Base-by-base conservation (phyloP, 2,888 invertebrate species). In the Lasioglossum malachurum region DNA sequence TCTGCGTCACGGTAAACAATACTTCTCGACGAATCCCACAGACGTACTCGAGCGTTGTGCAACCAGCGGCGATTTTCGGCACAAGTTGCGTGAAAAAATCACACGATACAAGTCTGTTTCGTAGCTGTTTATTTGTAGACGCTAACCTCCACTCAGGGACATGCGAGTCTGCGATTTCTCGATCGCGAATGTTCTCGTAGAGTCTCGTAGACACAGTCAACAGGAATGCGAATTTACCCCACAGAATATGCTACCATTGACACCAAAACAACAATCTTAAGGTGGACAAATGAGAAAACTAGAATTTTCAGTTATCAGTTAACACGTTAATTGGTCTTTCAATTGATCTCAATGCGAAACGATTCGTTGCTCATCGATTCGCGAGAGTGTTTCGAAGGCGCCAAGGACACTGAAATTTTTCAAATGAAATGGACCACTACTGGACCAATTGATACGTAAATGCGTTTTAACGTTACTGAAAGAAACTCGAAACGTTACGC, bases 81-180 rank as follows among this genome's bases (percentile, higher is more conserved):
- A 76, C 75, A 41, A 46, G 46, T 74, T 14, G 64, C 35, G 35
- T 8, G 44, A 77, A 86, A n/a, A 64, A 14, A 69, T 12, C 0
- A 41, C 23, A 31, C 31, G 53, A 73, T 53, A 27, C 10, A n/a
- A 78, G 74, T 78, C 73, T 78, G 75, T 75, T 64, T 44, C 75
- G 46, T 60, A 5, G 31, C 4, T 64, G 12, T 19, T 64, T 64
- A 16, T 64, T 31, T 64, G 7, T 23, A 81, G 78, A 87, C 83
- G 87, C 87, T 87, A 87, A 87, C 87, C 87, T 87, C 78, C 53
- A 78, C 35, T 14, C 23, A 12, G 0, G 12, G 12, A 41, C n/a
- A n/a, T 41, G 12, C 41, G 41, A 41, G 41, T 2, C 3, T 35
- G 35, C 35, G 35, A 35, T 35, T 12, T 41, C 41, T 64, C 31